phyloP scores from a whole-genome alignment of 2,113 vertebrate species.

The Aix galericulata region DNA sequence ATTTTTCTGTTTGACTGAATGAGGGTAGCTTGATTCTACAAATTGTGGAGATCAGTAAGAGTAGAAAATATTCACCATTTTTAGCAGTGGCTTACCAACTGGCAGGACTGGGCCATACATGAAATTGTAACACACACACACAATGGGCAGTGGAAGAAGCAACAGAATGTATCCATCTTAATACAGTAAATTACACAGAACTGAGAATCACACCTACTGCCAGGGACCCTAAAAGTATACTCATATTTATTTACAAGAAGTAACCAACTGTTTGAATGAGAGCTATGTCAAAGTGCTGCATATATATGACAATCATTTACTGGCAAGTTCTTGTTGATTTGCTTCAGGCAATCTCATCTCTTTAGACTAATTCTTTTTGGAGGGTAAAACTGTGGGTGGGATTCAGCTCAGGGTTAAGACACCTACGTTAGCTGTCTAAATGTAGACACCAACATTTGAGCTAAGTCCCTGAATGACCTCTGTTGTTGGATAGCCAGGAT shows the following conservation, averaged over 20 bases:
- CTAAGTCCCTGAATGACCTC: background rate
- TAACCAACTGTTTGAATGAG: conserved; percentile 15
- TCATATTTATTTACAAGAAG: conserved; percentile 15
- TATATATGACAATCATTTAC: conserved; percentile 28
- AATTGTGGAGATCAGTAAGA: background rate
- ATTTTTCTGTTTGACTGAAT: background rate
- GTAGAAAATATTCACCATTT: background rate
- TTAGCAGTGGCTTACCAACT: background rate
- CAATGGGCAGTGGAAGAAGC: background rate
- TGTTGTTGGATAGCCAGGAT: background rate
- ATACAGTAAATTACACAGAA: background rate
- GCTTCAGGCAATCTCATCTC: conserved; percentile 31
- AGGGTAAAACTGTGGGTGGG: background rate
- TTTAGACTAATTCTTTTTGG: conserved; percentile 17
- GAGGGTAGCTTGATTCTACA: background rate
- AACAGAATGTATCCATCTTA: background rate
- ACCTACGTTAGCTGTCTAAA: conserved; percentile 43
- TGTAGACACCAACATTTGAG: conserved; percentile 1
- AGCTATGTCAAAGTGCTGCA: conserved; percentile 35
- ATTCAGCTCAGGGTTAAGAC: conserved; percentile 42
- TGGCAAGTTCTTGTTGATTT: conserved; percentile 28
- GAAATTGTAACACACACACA: background rate
- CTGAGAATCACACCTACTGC: background rate
- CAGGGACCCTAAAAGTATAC: background rate
- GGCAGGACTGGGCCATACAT: background rate